Evolutionary conservation across 2,888 invertebrate genomes (phyloP), one percentile per base, ranked within the genome.

Genomic region (Agrilus mali): DNA sequence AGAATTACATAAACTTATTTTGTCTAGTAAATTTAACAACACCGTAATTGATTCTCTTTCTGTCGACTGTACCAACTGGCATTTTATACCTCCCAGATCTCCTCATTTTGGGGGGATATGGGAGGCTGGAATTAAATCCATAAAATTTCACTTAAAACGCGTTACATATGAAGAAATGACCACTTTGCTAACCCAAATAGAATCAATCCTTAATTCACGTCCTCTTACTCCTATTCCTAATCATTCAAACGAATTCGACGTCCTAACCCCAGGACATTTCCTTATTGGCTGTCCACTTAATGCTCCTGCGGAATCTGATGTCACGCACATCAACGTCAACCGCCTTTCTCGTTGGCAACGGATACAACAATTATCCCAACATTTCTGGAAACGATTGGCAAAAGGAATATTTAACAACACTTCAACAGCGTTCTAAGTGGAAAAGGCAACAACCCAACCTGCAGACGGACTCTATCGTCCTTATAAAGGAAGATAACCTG

Each of bases 191-290:
- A 42, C 33, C 22, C 51, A 53, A 33, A 47, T 53, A n/a, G 50
- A 53, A 45, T 46, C 48, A 17, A 41, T 47, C n/a, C 34, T 55
- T 2, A 54, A 53, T 37, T 55, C 53, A 10, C 34, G 49, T n/a
- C 47, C 50, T 14, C 31, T 52, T 13, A 45, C 40, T 34, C 48
- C 48, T 15, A 10, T 45, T 34, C 40, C 51, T 27, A 14, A 35
- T 44, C 38, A 49, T 36, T 39, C 47, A 32, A 38, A 44, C 15
- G 41, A 47, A n/a, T 15, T 47, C 7, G 16, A 35, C 4, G 20
- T 36, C 15, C 39, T 54, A 7, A 54, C 50, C 7, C 53, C 52
- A 13, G 45, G 43, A 1, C 49, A 50, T 43, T 49, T 47, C 33
- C 38, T 44, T 12, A 40, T 45, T 36, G 47, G 49, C 33, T 33